Evolutionary conservation across 2,113 vertebrate genomes (phyloP).

Genomic region (Notothenia rossii): DNA sequence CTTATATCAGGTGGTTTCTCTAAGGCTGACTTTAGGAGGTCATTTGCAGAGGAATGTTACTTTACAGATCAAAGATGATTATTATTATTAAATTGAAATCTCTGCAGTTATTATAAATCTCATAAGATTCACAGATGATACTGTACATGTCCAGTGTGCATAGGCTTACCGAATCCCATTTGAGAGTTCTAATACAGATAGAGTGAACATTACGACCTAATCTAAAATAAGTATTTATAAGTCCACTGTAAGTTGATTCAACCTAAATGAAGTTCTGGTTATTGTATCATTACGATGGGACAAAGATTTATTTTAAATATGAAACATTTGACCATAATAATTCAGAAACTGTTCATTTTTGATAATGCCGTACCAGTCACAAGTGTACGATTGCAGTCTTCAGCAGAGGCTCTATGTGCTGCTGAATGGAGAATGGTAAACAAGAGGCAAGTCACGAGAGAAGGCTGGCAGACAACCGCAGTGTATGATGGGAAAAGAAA

Average conservation of each 20-base stretch:
- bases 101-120: not conserved
- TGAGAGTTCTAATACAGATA: not conserved
- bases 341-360: not conserved
- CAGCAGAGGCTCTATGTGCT: not conserved
- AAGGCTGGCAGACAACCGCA: slow-evolving; percentile 1
- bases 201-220: too few species aligned
- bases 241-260: too few species aligned
- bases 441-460: not conserved
- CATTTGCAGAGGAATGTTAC: not conserved
- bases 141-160: not conserved
- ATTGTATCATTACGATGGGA: too few species aligned
- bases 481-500: not conserved
- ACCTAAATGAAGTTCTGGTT: too few species aligned
- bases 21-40: not conserved
- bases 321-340: not conserved
- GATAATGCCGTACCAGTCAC: not conserved
- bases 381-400: not conserved
- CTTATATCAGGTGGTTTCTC: not conserved
- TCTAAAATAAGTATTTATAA: too few species aligned
- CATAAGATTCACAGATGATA: not conserved
- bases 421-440: slow-evolving; percentile 14
- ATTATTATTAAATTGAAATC: not conserved
- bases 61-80: not conserved
- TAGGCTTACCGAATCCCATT: too few species aligned
- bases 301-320: not conserved